Percentiles rank a stretch among this genome's conserved stretches.
phyloP scores from a whole-genome alignment of 2,113 vertebrate species.

The Uropsilus gracilis region DNA sequence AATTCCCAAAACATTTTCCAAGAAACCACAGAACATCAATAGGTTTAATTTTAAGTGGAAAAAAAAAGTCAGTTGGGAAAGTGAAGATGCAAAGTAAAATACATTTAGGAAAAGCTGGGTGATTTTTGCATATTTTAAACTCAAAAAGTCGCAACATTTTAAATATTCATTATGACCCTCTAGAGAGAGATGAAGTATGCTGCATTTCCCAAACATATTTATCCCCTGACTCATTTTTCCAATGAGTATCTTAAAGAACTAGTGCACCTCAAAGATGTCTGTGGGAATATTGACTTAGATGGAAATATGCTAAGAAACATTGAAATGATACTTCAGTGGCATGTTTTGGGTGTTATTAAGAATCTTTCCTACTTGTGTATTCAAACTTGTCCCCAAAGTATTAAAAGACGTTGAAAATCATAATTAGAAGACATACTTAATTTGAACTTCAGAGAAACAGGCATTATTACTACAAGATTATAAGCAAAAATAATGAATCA shows the following conservation, averaged over 20 bases:
- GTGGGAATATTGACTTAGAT: background rate
- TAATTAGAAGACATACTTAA: background rate
- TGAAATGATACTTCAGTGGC: background rate
- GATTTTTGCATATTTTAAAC: background rate
- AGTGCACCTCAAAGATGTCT: background rate
- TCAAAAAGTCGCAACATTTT: conserved; percentile 1
- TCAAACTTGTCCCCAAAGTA: background rate
- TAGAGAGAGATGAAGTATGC: background rate
- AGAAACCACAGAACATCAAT: background rate
- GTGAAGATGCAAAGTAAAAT: conserved; percentile 7
- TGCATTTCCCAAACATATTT: background rate
- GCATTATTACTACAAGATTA: background rate
- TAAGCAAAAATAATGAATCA: background rate
- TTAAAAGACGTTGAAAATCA: background rate
- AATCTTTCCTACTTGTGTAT: background rate
- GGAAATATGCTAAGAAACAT: background rate
- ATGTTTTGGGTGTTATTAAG: background rate
- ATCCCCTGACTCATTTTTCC: background rate
- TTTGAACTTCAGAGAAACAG: background rate
- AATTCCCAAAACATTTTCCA: conserved; percentile 5
- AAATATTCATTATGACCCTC: conserved; percentile 5
- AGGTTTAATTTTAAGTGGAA: background rate
- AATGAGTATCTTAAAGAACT: background rate
- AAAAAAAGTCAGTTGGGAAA: background rate
- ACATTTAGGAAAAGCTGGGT: background rate